These are phyloP conservation scores for Ara ararauna DNA, from an alignment of 2,797 vertebrate genomes.

Conservation along the genomic window DNA sequence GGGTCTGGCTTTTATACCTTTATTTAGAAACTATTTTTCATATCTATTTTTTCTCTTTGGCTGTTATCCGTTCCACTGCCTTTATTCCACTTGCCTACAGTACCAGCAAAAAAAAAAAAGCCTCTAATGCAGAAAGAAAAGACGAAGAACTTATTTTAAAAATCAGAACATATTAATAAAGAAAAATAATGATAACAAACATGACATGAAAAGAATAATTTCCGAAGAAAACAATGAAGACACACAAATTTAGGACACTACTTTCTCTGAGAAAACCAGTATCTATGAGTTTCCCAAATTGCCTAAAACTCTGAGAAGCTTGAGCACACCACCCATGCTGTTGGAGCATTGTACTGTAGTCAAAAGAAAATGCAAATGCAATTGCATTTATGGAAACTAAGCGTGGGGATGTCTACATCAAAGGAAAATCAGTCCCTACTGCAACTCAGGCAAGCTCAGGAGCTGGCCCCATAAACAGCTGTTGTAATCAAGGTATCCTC, in stretches of 20 bases:
- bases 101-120: not conserved
- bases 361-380: conserved; percentile 48
- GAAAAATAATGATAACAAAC: not conserved
- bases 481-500: conserved; percentile 43
- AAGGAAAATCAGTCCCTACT: not conserved
- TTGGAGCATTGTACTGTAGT: not conserved
- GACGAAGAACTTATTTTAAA: not conserved
- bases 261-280: not conserved
- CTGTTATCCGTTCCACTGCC: not conserved
- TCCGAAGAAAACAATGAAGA: not conserved
- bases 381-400: conserved; percentile 3
- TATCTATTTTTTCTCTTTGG: not conserved
- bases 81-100: not conserved
- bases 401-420: not conserved
- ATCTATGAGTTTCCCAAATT: not conserved
- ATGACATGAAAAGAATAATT: not conserved
- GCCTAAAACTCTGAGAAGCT: not conserved
- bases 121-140: not conserved
- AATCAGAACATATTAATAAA: not conserved
- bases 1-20: not conserved
- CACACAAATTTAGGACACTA: not conserved
- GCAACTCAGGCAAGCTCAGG: not conserved
- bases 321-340: not conserved
- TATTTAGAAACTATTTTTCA: not conserved
- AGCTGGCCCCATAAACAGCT: conserved; percentile 11